Evolutionary conservation across 2,113 vertebrate genomes (phyloP).

Genomic region (Megaleporinus macrocephalus): DNA sequence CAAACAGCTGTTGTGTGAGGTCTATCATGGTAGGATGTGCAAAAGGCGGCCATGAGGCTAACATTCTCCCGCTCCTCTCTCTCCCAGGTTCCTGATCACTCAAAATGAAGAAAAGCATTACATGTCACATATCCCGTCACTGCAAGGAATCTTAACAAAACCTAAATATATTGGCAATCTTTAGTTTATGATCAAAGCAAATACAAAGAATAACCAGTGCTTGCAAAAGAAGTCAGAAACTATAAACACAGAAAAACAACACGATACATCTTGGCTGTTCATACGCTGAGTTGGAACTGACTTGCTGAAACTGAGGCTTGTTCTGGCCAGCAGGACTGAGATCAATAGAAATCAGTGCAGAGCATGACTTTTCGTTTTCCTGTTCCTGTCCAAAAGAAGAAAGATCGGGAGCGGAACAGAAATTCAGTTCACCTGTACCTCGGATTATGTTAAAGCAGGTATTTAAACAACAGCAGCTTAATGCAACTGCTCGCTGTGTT

Average conservation of each 20-base stretch:
- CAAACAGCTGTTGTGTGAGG: constrained; percentile 27
- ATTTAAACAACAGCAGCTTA: not conserved
- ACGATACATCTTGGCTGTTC: constrained; percentile 62
- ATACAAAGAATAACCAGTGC: constrained; percentile 18
- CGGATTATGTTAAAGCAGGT: not conserved
- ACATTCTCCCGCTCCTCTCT: constrained; percentile 10
- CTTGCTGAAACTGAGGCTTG: not conserved
- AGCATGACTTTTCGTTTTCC: not conserved
- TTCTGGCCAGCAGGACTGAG: not conserved
- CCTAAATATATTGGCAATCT: constrained; percentile 19
- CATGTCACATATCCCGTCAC: constrained; percentile 1
- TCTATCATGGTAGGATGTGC: constrained; percentile 41
- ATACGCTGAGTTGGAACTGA: constrained; percentile 27
- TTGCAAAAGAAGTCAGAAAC: constrained; percentile 26
- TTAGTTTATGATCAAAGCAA: constrained; percentile 6
- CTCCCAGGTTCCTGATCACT: not conserved
- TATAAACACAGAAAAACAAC: not conserved
- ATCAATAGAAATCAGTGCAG: not conserved
- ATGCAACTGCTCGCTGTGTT: not conserved
- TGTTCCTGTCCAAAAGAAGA: not conserved
- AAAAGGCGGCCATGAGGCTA: constrained; percentile 26
- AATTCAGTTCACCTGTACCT: not conserved
- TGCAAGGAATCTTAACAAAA: not conserved
- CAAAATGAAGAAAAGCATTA: not conserved
- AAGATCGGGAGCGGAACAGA: not conserved